These are phyloP conservation scores for Euwallacea fornicatus DNA, from an alignment of 1,140 invertebrate genomes.

Conservation along the genomic window DNA sequence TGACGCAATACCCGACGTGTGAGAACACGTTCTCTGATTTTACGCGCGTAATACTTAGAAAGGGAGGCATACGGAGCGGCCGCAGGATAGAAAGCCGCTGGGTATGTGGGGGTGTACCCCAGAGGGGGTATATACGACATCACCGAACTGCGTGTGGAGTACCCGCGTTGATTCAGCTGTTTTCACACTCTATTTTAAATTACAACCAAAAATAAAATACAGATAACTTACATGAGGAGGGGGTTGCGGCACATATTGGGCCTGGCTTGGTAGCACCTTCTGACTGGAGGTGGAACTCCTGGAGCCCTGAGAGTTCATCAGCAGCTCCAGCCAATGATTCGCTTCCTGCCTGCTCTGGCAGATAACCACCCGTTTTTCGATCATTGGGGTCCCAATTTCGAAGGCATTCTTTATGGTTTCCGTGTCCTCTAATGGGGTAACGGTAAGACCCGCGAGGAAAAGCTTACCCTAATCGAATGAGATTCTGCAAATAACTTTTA, in stretches of 20 bases:
- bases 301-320: slow-evolving; percentile 61
- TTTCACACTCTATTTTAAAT: neutral
- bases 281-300: slow-evolving; percentile 50
- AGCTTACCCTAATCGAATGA: slow-evolving; percentile 73
- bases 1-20: slow-evolving; percentile 70
- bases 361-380: slow-evolving; percentile 84
- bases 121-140: slow-evolving; percentile 54
- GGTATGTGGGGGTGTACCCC: slow-evolving; percentile 61
- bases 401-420: slow-evolving; percentile 85
- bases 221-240: slow-evolving; percentile 60
- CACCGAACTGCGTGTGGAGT: slow-evolving; percentile 57
- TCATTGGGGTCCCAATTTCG: slow-evolving; percentile 90
- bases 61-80: slow-evolving; percentile 70
- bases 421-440: slow-evolving; percentile 75
- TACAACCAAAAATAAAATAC: neutral
- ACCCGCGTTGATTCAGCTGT: slow-evolving; percentile 55
- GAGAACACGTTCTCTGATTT: slow-evolving; percentile 72
- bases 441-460: slow-evolving; percentile 80
- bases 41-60: slow-evolving; percentile 71
- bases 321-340: slow-evolving; percentile 81
- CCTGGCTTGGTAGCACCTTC: slow-evolving; percentile 51
- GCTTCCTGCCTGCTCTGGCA: slow-evolving; percentile 84
- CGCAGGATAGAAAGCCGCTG: slow-evolving; percentile 64
- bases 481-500: neutral
- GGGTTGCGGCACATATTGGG: slow-evolving; percentile 54